Evolutionary conservation across 2,888 invertebrate species (phyloP).

Genomic region (Protophormia terraenovae): DNA sequence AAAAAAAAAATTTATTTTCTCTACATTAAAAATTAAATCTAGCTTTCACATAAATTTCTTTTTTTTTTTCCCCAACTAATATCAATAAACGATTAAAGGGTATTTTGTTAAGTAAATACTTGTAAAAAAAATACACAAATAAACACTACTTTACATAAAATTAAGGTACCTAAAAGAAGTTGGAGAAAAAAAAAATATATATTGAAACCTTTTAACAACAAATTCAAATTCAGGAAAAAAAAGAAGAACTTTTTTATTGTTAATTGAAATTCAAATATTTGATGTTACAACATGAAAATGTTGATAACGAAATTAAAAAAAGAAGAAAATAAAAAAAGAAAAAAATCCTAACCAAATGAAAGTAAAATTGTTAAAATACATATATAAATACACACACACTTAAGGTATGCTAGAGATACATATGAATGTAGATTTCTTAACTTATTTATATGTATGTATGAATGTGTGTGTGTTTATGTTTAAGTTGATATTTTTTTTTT

Average conservation of each 20-base stretch:
- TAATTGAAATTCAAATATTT: slow-evolving; percentile 58
- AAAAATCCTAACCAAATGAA: not conserved
- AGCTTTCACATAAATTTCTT: no score
- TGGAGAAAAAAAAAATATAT: not conserved
- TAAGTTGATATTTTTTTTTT: no score
- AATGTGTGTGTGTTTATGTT: not conserved
- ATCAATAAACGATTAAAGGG: not conserved
- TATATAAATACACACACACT: not conserved
- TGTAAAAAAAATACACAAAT: not conserved
- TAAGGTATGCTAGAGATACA: not conserved
- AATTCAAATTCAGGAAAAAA: not conserved
- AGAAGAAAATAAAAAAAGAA: not conserved
- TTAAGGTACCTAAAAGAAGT: not conserved
- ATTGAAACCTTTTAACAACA: slow-evolving; percentile 16
- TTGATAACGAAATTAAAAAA: slow-evolving; percentile 48
- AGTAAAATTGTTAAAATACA: slow-evolving; percentile 14
- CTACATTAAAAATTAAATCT: no score
- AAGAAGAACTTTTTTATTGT: slow-evolving; percentile 44
- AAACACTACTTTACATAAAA: not conserved
- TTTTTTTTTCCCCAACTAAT: no score
- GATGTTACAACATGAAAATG: slow-evolving; percentile 32
- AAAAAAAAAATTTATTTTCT: no score
- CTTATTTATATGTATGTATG: not conserved
- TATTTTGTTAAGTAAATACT: not conserved
- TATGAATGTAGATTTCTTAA: no score